Evolutionary conservation across 2,113 vertebrate species (phyloP), one percentile per base, ranked within the genome.

Genomic region (Cottus gobio): DNA sequence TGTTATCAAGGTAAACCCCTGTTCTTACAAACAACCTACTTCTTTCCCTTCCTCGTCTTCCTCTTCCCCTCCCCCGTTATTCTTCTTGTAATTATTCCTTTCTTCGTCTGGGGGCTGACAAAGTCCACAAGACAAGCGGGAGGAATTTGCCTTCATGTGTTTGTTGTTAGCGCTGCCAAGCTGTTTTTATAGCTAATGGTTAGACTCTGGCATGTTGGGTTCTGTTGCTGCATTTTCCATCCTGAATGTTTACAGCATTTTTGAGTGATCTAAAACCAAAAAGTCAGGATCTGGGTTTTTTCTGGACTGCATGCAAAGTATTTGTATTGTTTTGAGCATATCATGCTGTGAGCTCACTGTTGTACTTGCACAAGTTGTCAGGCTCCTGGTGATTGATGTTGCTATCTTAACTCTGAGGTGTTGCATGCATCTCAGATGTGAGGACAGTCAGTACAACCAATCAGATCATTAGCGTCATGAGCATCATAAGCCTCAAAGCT

Each of bases 91-190:
- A 71, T 85, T 61, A 58, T 76, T 76, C 62, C 6, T 76, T 65
- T 83, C 77, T 74, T 78, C 39, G 13, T 71, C 64, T 66, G 54
- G 42, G 13, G 62, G 48, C 71, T 80, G 78, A 75, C 66, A 18
- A 52, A 15, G 54, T 69, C 72, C 36, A 57, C 61, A 58, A 75
- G n/a, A 75, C 34, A 61, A 65, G 46, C 52, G 44, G 61, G 39
- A 89, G 66, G 80, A 77, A 71, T 67, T 52, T 50, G 44, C 65
- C 57, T 81, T 82, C 87, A 91, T 86, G 69, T 95, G 92, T 93
- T 94, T 91, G 84, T 80, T 88, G 79, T 94, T 92, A 93, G 72
- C 15, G 37, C 86, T 71, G 75, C 60, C 74, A 72, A 72, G 81
- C 52, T 83, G 76, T 80, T 80, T 85, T 83, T 86, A 72, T 71